Evolutionary conservation across 2,888 invertebrate species (phyloP).

Genomic region (Ochlodes sylvanus): DNA sequence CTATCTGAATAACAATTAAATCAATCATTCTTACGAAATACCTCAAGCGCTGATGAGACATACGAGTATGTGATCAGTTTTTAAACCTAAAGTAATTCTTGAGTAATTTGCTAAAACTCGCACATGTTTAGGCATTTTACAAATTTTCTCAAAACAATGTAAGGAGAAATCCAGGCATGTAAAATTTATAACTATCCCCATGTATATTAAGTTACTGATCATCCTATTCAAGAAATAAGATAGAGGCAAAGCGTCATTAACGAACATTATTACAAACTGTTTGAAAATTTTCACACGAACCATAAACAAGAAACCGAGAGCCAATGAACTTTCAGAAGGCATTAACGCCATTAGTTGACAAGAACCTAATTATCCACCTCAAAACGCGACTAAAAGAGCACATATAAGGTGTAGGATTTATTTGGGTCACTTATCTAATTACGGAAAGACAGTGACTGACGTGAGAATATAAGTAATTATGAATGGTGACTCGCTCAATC

Average conservation of each 20-base stretch:
- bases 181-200: constrained; percentile 23
- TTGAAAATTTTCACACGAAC: constrained; percentile 30
- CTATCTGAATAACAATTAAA: too few relatives aligned
- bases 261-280: constrained; percentile 28
- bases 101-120: neutral
- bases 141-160: constrained; percentile 8
- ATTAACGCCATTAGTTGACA: constrained; percentile 26
- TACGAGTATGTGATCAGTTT: too few relatives aligned
- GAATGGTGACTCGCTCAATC: constrained; percentile 56
- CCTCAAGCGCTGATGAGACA: too few relatives aligned
- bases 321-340: constrained; percentile 29
- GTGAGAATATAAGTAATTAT: constrained; percentile 66
- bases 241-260: constrained; percentile 23
- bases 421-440: constrained; percentile 49
- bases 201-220: constrained; percentile 10
- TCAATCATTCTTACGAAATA: too few relatives aligned
- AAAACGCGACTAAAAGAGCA: constrained; percentile 41
- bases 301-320: constrained; percentile 22
- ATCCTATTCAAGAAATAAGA: constrained; percentile 29
- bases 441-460: constrained; percentile 45
- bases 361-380: constrained; percentile 26
- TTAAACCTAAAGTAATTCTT: too few relatives aligned
- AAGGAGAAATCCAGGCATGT: constrained; percentile 12
- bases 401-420: constrained; percentile 44
- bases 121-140: neutral